Base-by-base conservation (phyloP, 2,888 invertebrate species). In the Galerucella pusilla region DNA sequence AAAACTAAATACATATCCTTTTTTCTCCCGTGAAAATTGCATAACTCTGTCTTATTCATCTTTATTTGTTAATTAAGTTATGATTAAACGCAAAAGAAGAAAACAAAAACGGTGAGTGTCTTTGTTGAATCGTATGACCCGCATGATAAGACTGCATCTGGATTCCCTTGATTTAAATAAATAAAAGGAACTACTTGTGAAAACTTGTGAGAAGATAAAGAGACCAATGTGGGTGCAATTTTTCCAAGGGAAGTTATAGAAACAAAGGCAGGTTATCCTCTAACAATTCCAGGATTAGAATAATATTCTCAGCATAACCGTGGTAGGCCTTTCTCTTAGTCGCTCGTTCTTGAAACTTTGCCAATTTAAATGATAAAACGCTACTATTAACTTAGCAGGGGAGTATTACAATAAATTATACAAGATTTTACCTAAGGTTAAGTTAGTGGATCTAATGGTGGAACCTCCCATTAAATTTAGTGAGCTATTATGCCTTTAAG, bases 341-440 rank as follows among this genome's bases (percentile, higher is more conserved):
- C 80, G 79, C 80, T 79, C 79, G 80, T 79, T 77, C 77, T 77
- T 82, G 84, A 84, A 87, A 87, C 85, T 86, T 86, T 84, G 84
- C 86, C 85, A 86, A 86, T 87, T 86, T 85, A 85, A 86, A 86
- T 87, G 87, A 87, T 86, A 87, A 86, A 87, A 87, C 83, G 86
- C 84, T 84, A 85, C 86, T 85, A 87, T 87, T 87, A 87, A 86
- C 85, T 86, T 84, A 83, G 84, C 75, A 80, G 84, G 84, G 83
- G 84, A 81, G 85, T 82, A 83, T 83, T 84, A 83, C 85, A 81
- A 86, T 86, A 86, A 86, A 86, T 87, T 86, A 87, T 84, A 83
- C 85, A 85, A 85, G 85, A 85, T 85, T 85, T 85, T 85, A 85
- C 84, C 85, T 84, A 84, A 84, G 85, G 85, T 85, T 85, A 83